These are phyloP conservation scores for Clarias platycephalus DNA, from an alignment of 2,797 vertebrate species.

Conservation along the genomic window DNA sequence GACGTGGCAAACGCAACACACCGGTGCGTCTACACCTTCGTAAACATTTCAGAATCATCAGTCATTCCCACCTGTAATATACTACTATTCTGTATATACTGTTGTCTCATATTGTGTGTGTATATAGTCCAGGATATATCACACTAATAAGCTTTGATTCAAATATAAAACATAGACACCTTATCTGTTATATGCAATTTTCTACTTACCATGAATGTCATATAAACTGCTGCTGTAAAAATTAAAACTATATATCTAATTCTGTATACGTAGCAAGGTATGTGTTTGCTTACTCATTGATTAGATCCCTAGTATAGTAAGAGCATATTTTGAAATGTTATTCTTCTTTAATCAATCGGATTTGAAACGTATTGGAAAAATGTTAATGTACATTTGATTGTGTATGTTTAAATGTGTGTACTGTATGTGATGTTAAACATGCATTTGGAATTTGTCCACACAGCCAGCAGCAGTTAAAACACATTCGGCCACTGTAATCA, in stretches of 20 bases:
- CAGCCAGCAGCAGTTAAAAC: neutral
- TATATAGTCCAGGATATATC: neutral
- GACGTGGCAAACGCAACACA: constrained; percentile 77
- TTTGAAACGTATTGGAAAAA: neutral
- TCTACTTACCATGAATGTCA: neutral
- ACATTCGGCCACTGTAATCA: neutral
- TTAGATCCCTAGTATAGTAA: too few species aligned
- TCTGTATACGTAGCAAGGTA: too few species aligned
- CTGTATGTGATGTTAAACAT: neutral
- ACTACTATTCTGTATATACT: neutral
- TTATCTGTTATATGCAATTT: neutral
- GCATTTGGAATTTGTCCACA: neutral
- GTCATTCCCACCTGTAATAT: neutral
- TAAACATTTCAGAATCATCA: neutral
- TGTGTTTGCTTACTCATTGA: too few species aligned
- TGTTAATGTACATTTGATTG: neutral
- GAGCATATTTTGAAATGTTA: neutral
- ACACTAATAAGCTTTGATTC: neutral
- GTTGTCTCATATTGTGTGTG: neutral
- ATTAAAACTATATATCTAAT: neutral
- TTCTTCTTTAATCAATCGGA: neutral
- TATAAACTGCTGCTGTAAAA: neutral
- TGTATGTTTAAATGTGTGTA: too few species aligned
- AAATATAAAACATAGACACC: neutral
- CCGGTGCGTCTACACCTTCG: constrained; percentile 72